Conservation (phyloP, 2,888 invertebrate genomes). For the Stenolophus ochropezus region DNA sequence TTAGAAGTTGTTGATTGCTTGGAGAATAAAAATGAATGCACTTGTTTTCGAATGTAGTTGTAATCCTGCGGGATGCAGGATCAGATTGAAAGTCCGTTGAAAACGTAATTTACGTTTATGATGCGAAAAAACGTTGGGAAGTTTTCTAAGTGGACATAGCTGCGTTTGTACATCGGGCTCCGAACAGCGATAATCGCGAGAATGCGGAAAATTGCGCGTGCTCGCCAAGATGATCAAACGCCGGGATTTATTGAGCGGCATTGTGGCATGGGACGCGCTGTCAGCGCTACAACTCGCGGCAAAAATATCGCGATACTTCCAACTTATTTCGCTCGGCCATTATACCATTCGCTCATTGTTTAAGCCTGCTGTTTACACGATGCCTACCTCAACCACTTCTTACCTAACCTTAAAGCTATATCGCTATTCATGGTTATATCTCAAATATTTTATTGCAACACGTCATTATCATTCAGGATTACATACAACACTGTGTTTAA, state of each 20-base stretch:
- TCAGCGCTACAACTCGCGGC: constrained; percentile 25
- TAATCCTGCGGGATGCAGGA: not conserved
- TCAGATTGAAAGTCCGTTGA: not conserved
- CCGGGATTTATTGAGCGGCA: constrained; percentile 40
- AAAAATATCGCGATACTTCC: constrained; percentile 48
- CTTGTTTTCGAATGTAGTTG: no score
- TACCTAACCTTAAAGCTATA: not conserved
- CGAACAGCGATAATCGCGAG: not conserved
- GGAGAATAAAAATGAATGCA: no score
- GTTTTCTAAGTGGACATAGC: not conserved
- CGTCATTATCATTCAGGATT: no score
- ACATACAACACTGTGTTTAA: no score
- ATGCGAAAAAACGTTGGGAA: not conserved
- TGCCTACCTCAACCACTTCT: constrained; percentile 8
- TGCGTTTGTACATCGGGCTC: not conserved
- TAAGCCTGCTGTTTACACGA: constrained; percentile 24
- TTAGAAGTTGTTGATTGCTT: no score
- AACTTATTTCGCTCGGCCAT: constrained; percentile 38
- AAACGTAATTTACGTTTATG: not conserved
- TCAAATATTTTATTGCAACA: no score
- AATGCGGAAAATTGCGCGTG: constrained; percentile 48
- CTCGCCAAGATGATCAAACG: constrained; percentile 46
- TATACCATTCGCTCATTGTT: constrained; percentile 43
- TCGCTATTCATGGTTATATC: not conserved
- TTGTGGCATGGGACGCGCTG: constrained; percentile 39